A percentile compares a stretch with the other conserved stretches of the same genome.
Evolutionary conservation across 1,140 invertebrate species (phyloP).

Genomic region (Diploscapter pachys): DNA sequence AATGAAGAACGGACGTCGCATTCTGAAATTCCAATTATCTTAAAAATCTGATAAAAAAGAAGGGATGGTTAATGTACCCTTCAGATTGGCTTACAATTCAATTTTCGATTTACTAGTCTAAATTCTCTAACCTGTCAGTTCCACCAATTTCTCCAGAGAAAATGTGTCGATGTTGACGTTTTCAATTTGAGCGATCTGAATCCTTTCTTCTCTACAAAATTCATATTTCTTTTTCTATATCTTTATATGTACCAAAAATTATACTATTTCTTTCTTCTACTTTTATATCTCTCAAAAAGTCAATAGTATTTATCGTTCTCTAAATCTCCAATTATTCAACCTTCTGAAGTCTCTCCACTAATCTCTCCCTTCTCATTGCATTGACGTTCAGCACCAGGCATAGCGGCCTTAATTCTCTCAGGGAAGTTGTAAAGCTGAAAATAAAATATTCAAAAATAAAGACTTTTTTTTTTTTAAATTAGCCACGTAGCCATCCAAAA

Average conservation of each 20-base stretch:
- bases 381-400: slow-evolving; percentile 55
- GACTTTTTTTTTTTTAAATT: not conserved
- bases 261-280: not conserved
- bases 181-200: not conserved
- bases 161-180: not conserved
- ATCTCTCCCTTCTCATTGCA: slow-evolving; percentile 2
- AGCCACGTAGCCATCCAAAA: not conserved
- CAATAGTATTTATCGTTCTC: no score
- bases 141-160: slow-evolving; percentile 10
- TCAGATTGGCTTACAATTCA: slow-evolving; percentile 2
- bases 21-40: slow-evolving; percentile 15
- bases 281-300: no score
- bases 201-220: not conserved
- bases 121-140: slow-evolving; percentile 1
- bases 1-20: slow-evolving; percentile 23
- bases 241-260: no score
- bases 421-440: slow-evolving; percentile 38
- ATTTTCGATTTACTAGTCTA: slow-evolving; percentile 2
- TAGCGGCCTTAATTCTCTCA: no score
- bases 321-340: not conserved
- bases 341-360: not conserved
- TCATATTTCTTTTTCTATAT: not conserved
- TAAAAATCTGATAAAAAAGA: slow-evolving; percentile 3
- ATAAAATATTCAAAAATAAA: slow-evolving; percentile 10
- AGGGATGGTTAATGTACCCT: slow-evolving; percentile 1